phyloP scores from a whole-genome alignment of 2,888 invertebrate species.

The Caradrina kadenii region DNA sequence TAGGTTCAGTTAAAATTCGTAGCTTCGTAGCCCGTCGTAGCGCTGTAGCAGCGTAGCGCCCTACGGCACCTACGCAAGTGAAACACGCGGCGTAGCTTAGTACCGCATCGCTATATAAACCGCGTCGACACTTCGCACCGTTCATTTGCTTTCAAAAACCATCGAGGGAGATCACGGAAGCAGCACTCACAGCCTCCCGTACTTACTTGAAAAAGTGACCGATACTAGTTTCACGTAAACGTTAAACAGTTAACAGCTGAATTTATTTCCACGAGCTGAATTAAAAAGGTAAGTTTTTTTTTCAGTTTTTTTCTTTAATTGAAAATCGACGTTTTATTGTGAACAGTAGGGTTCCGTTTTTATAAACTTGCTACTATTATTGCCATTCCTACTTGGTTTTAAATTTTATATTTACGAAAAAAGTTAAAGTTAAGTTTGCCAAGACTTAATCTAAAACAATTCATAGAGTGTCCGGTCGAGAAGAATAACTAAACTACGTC shows the following conservation, averaged over 20 bases:
- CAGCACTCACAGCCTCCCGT: constrained; percentile 53
- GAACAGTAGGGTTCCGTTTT: neutral
- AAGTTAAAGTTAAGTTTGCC: too few species aligned
- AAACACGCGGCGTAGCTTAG: constrained; percentile 65
- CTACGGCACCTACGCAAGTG: constrained; percentile 74
- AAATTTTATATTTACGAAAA: too few species aligned
- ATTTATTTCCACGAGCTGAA: constrained; percentile 26
- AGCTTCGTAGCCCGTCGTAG: constrained; percentile 41
- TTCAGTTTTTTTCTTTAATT: neutral
- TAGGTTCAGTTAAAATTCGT: constrained; percentile 23
- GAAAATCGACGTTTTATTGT: neutral
- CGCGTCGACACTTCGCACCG: constrained; percentile 72
- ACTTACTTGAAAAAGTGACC: constrained; percentile 42
- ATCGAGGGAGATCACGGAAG: constrained; percentile 75
- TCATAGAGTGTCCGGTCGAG: too few species aligned
- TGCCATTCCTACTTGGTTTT: neutral
- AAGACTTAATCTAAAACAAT: too few species aligned
- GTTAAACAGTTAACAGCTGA: constrained; percentile 13
- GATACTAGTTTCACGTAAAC: constrained; percentile 33
- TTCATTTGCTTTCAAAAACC: constrained; percentile 84
- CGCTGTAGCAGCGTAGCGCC: constrained; percentile 62
- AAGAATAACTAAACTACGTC: neutral
- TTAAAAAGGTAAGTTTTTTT: constrained; percentile 52
- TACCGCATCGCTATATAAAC: constrained; percentile 81
- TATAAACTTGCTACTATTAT: neutral